Evolutionary conservation across 2,888 invertebrate genomes (phyloP).

Genomic region (Metallyticus violacea): DNA sequence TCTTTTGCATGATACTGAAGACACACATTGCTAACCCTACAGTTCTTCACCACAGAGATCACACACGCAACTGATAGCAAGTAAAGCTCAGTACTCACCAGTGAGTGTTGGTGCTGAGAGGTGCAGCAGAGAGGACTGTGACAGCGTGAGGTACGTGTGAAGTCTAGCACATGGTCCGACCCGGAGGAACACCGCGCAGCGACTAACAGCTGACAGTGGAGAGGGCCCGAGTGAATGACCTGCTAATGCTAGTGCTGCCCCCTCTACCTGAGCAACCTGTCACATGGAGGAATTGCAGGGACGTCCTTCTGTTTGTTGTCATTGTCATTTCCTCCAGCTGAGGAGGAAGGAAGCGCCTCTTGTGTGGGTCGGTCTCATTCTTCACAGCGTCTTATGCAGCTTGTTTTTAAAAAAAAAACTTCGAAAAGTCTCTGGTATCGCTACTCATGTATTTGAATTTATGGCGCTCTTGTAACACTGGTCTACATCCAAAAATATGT

Average conservation of each 20-base stretch:
- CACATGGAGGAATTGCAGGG: neutral
- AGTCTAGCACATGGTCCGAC: neutral
- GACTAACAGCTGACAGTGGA: slow-evolving; percentile 13
- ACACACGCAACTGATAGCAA: neutral
- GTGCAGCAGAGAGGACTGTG: neutral
- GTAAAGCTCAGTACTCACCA: neutral
- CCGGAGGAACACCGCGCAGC: neutral
- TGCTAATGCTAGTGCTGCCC: neutral
- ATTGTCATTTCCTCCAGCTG: neutral
- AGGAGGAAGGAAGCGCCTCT: neutral
- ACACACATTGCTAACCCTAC: too few relatives aligned
- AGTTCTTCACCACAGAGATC: too few relatives aligned
- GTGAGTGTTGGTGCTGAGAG: neutral
- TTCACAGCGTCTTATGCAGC: too few relatives aligned
- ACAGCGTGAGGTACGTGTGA: neutral
- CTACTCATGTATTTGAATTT: too few relatives aligned
- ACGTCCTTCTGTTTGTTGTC: neutral
- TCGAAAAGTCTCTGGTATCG: too few relatives aligned
- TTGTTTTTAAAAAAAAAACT: too few relatives aligned
- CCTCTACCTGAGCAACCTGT: neutral
- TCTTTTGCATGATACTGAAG: too few relatives aligned
- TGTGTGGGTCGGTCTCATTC: neutral
- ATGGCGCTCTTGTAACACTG: too few relatives aligned
- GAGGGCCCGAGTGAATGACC: slow-evolving; percentile 19
- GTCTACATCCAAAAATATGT: too few relatives aligned